Conservation (phyloP, 2,888 invertebrate genomes). For the Ennomos erosarius region DNA sequence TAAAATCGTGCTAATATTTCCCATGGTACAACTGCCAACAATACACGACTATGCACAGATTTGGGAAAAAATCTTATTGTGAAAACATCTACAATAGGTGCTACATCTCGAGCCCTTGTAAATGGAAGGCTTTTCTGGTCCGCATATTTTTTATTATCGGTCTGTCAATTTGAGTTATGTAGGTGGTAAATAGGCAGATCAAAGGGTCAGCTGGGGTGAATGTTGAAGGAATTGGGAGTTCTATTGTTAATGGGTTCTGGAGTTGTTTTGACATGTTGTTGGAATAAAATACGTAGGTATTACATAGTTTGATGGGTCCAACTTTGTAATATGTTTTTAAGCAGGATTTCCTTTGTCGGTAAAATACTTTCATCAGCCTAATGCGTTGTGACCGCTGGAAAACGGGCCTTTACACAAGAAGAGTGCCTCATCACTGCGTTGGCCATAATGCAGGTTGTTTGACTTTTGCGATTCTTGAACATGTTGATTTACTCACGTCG, state of each 20-base stretch:
- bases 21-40: slow-evolving; percentile 11
- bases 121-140: slow-evolving; percentile 34
- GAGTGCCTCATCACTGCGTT: no score
- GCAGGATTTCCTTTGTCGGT: no score
- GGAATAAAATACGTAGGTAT: background rate
- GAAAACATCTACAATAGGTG: slow-evolving; percentile 35
- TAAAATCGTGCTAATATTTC: slow-evolving; percentile 21
- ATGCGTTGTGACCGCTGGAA: no score
- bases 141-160: slow-evolving; percentile 38
- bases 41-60: slow-evolving; percentile 25
- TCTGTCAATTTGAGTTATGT: slow-evolving; percentile 38
- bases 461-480: no score
- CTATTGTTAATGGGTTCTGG: slow-evolving; percentile 10
- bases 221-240: background rate
- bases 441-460: no score
- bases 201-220: slow-evolving; percentile 29
- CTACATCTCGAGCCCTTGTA: slow-evolving; percentile 35
- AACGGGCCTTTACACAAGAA: no score
- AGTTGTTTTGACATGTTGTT: slow-evolving; percentile 17
- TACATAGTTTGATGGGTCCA: background rate
- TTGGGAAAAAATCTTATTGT: slow-evolving; percentile 34
- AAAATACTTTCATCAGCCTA: no score
- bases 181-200: slow-evolving; percentile 32
- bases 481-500: no score
- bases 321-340: no score